These are phyloP conservation scores for Pipistrellus pipistrellus DNA, from an alignment of 2,797 vertebrate species.

Conservation along the genomic window DNA sequence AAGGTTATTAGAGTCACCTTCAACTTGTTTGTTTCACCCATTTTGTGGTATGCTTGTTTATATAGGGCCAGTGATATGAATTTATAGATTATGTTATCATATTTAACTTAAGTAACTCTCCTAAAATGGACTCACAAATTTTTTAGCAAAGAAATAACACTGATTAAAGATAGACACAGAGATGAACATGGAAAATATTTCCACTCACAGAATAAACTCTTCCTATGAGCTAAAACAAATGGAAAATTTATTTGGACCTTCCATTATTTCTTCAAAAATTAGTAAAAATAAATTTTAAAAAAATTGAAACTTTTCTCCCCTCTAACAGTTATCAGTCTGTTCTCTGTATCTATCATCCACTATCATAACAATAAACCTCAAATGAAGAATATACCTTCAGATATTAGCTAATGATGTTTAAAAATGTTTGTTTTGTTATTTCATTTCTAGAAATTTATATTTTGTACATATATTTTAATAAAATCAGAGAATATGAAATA, in stretches of 20 bases:
- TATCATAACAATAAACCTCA: conserved; percentile 30
- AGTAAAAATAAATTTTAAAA: neutral
- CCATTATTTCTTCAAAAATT: neutral
- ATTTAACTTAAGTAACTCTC: conserved; percentile 45
- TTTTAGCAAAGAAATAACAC: neutral
- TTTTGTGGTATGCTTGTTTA: neutral
- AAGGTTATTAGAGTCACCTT: neutral
- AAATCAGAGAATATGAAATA: neutral
- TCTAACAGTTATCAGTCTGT: neutral
- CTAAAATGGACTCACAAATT: conserved; percentile 7
- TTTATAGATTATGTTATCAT: conserved; percentile 3
- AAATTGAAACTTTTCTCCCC: too few species aligned
- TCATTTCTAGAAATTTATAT: neutral
- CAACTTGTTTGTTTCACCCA: neutral
- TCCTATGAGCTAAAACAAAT: conserved; percentile 10
- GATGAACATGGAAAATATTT: neutral
- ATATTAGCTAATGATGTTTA: conserved; percentile 47
- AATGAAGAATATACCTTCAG: conserved; percentile 14
- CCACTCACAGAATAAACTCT: neutral
- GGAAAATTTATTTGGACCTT: conserved; percentile 41
- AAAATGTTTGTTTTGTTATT: conserved; percentile 21
- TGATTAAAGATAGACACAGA: neutral
- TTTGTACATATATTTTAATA: neutral
- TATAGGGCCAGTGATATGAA: neutral
- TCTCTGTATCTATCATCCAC: neutral